A percentile compares a stretch with the other conserved stretches of the same genome.
phyloP scores from a whole-genome alignment of 1,140 invertebrate species.

The Temnothorax nylanderi region DNA sequence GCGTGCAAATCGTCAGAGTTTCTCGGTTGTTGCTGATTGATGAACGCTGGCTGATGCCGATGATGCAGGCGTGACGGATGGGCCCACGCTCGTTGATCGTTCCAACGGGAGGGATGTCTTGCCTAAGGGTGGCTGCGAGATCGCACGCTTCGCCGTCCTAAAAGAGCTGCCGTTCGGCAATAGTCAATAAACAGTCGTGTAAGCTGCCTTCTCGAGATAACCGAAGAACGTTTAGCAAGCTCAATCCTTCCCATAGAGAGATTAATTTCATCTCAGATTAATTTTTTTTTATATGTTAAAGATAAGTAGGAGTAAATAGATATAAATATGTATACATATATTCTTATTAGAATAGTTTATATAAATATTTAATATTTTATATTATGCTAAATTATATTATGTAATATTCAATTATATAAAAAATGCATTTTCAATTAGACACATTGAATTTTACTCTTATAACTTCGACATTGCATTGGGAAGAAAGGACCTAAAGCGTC shows the following conservation, averaged over 20 bases:
- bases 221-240: not conserved
- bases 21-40: slow-evolving; percentile 77
- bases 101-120: slow-evolving; percentile 72
- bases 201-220: slow-evolving; percentile 6
- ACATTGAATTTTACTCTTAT: not conserved
- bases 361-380: not conserved
- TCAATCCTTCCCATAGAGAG: not conserved
- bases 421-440: not conserved
- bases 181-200: slow-evolving; percentile 1
- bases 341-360: not conserved
- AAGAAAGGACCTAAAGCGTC: slow-evolving; percentile 1
- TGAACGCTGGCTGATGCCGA: slow-evolving; percentile 70
- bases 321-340: not conserved
- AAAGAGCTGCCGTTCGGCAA: slow-evolving; percentile 76
- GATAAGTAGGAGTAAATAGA: not conserved
- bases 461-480: not conserved
- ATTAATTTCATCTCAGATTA: not conserved
- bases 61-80: slow-evolving; percentile 65
- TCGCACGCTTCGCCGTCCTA: slow-evolving; percentile 82
- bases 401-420: slow-evolving; percentile 9
- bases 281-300: not conserved
- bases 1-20: slow-evolving; percentile 84
- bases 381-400: not conserved
- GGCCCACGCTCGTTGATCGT: slow-evolving; percentile 82
- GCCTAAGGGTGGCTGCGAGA: slow-evolving; percentile 78